Evolutionary conservation across 2,888 invertebrate species (phyloP), one percentile per base, ranked within the genome.

Genomic region (Perizoma affinitatum): DNA sequence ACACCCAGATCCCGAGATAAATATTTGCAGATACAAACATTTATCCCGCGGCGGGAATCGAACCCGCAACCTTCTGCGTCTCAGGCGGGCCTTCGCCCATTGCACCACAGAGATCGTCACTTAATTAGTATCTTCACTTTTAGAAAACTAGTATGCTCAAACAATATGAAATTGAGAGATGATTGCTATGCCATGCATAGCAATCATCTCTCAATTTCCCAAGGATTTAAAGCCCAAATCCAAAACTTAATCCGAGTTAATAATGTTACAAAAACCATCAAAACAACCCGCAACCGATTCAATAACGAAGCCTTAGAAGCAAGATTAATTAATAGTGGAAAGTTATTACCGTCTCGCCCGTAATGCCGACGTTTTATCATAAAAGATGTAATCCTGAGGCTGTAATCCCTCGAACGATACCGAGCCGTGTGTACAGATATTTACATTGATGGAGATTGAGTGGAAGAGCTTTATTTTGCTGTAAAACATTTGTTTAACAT

Each of bases 331-430:
- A 83, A 82, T 76, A 74, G 68, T 67, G 71, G 70, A 74, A 72
- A 78, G 76, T 78, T 80, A 84, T 82, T 78, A 72, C 73, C 60
- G 70, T 62, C 70, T 64, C 65, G 68, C 64, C 70, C 65, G 68
- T 76, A 74, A 73, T 75, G 69, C 76, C 74, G 69, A 59, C 76
- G 73, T 80, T 84, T 82, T 83, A 86, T 86, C 82, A 83, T 80
- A 83, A 79, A 83, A 81, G 81, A 81, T 82, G 81, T 84, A 84
- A 84, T 83, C 82, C 75, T 65, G 61, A 70, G 70, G 73, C 70
- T 66, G 79, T 79, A 79, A 83, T 83, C 84, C 83, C 73, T 74
- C 75, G 65, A 76, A 73, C 78, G 76, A 78, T 82, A 79, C 73
- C 72, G 72, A 69, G 72, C 76, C 72, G 76, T 75, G 73, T 71